A percentile compares a stretch with the other conserved stretches of the same genome.
These are phyloP conservation scores for Hirundo rustica DNA, from an alignment of 2,797 vertebrate genomes.

Conservation along the genomic window DNA sequence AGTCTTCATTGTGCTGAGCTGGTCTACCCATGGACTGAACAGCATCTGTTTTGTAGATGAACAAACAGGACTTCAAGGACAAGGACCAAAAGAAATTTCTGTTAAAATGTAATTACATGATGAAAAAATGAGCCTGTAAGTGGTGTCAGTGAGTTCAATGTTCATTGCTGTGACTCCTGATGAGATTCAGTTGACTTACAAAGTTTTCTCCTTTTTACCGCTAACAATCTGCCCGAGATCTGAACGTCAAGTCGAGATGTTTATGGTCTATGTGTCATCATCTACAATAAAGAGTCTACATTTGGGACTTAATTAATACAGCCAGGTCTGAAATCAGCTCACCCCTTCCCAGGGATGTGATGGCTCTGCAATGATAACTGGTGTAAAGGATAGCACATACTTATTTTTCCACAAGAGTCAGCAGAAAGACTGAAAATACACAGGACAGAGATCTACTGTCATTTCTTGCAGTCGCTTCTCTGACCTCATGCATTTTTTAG, in stretches of 20 bases:
- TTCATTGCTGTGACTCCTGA: constrained; percentile 9
- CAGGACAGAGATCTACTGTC: neutral
- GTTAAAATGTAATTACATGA: constrained; percentile 21
- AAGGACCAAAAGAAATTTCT: neutral
- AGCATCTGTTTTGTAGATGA: neutral
- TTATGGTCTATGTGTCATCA: constrained; percentile 53
- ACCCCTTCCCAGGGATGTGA: constrained; percentile 25
- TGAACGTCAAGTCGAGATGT: constrained; percentile 55
- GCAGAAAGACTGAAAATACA: constrained; percentile 33
- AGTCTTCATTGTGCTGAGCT: constrained; percentile 4
- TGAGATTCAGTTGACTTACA: constrained; percentile 65
- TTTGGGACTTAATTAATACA: constrained; percentile 71
- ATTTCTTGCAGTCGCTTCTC: neutral
- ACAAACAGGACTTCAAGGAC: constrained; percentile 17
- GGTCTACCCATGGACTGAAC: neutral
- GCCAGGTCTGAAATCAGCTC: constrained; percentile 64
- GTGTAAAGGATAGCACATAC: constrained; percentile 11
- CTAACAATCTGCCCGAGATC: constrained; percentile 61
- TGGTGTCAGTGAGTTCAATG: constrained; percentile 22
- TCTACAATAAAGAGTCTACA: constrained; percentile 58
- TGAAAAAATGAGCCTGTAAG: constrained; percentile 35
- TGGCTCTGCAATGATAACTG: constrained; percentile 47
- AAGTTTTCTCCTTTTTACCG: constrained; percentile 58
- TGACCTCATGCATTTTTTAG: constrained; percentile 11
- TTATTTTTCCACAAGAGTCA: constrained; percentile 41